Evolutionary conservation across 2,888 invertebrate species (phyloP).

Genomic region (Phoronis australis): DNA sequence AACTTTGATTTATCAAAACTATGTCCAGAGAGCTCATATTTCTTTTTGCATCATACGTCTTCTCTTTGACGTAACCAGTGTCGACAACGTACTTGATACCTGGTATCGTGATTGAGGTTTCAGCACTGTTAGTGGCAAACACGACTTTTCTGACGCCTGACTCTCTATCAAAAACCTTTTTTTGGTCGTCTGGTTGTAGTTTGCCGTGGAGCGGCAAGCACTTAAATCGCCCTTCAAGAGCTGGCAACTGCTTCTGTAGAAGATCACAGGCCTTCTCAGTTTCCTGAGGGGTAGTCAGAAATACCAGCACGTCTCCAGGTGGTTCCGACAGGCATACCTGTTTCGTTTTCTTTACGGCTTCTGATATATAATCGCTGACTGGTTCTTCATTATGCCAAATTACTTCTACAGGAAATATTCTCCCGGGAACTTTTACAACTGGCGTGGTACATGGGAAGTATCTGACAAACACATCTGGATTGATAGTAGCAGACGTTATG

Average conservation of each 20-base stretch:
- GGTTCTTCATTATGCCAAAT: constrained; percentile 20
- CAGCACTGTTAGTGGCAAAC: constrained; percentile 53
- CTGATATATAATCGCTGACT: constrained; percentile 15
- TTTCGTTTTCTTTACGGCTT: constrained; percentile 33
- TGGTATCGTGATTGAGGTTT: constrained; percentile 52
- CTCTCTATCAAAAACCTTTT: constrained; percentile 33
- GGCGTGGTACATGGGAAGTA: constrained; percentile 41
- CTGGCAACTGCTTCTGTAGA: constrained; percentile 10
- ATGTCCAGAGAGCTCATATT: constrained; percentile 37
- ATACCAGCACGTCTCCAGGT: constrained; percentile 51
- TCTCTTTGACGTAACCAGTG: constrained; percentile 49
- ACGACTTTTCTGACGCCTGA: constrained; percentile 43
- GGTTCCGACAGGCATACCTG: constrained; percentile 30
- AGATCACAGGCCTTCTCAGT: constrained; percentile 35
- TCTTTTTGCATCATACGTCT: constrained; percentile 38
- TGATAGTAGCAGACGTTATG: constrained; percentile 52
- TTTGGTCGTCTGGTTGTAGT: constrained; percentile 42
- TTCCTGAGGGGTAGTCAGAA: constrained; percentile 46
- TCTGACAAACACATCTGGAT: constrained; percentile 38
- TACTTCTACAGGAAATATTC: constrained; percentile 48
- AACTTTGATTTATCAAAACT: constrained; percentile 37
- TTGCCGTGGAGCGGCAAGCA: constrained; percentile 34
- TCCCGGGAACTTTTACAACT: constrained; percentile 41
- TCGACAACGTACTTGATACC: constrained; percentile 53
- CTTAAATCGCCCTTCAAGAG: constrained; percentile 7